A percentile compares a stretch with the other conserved stretches of the same genome.
Conservation (phyloP, 2,888 invertebrate genomes). For the Acronicta alni region DNA sequence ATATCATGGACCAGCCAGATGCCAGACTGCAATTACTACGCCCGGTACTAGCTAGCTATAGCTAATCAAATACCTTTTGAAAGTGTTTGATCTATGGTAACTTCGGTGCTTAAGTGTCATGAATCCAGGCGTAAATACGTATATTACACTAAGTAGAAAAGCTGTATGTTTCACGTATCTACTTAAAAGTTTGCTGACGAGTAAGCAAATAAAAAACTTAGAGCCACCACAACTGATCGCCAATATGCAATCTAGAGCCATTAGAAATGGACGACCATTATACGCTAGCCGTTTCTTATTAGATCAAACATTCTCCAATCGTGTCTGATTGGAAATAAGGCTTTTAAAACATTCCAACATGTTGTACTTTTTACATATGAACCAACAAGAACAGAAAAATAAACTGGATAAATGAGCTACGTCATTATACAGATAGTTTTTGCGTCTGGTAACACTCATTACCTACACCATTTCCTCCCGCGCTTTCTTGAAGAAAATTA, state of each 20-base stretch:
- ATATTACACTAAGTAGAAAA: neutral
- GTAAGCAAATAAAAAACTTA: neutral
- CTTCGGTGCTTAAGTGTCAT: no score
- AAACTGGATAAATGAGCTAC: conserved; percentile 77
- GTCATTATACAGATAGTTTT: conserved; percentile 85
- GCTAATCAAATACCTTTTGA: no score
- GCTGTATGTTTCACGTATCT: neutral
- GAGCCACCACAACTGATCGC: conserved; percentile 28
- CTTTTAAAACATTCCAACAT: conserved; percentile 66
- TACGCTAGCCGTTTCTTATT: conserved; percentile 50
- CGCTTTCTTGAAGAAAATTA: conserved; percentile 88
- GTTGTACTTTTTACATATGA: conserved; percentile 59
- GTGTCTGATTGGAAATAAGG: conserved; percentile 59
- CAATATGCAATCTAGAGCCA: conserved; percentile 22
- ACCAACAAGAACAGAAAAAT: conserved; percentile 67
- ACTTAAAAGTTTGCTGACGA: no score
- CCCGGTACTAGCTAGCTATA: no score
- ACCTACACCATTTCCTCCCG: conserved; percentile 85
- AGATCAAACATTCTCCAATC: conserved; percentile 57
- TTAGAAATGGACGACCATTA: conserved; percentile 49
- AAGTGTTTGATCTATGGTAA: no score
- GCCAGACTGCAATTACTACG: no score
- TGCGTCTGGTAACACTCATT: conserved; percentile 85
- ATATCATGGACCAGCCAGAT: no score
- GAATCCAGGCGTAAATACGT: no score